Evolutionary conservation across 1,140 invertebrate genomes (phyloP).

Genomic region (Whitmania pigra): DNA sequence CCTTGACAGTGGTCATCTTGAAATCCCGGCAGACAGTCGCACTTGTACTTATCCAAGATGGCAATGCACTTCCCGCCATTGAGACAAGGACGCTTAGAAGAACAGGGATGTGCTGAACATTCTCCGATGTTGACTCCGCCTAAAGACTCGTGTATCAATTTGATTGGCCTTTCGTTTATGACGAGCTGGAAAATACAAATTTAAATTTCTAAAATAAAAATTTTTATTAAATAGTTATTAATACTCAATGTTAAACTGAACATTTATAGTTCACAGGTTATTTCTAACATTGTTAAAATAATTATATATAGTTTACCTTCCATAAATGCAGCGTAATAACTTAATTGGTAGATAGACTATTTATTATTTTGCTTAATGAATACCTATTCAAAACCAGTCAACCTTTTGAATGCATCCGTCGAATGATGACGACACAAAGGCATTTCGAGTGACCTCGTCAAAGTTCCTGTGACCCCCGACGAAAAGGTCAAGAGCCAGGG

Average conservation of each 20-base stretch:
- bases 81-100: conserved; percentile 57
- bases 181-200: conserved; percentile 48
- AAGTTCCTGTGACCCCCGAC: conserved; percentile 70
- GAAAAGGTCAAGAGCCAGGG: conserved; percentile 70
- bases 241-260: no score
- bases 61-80: conserved; percentile 64
- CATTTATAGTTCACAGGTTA: no score
- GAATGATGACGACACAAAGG: conserved; percentile 59
- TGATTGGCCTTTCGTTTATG: conserved; percentile 63
- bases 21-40: conserved; percentile 55
- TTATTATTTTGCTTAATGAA: no score
- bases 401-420: conserved; percentile 77
- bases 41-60: conserved; percentile 62
- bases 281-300: not conserved
- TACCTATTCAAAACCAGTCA: conserved; percentile 20
- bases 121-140: conserved; percentile 80
- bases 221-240: no score
- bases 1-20: conserved; percentile 46
- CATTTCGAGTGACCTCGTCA: conserved; percentile 59
- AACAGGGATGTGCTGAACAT: conserved; percentile 69
- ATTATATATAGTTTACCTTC: conserved; percentile 19
- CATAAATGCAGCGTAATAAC: not conserved
- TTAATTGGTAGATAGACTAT: no score
- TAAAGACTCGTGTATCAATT: conserved; percentile 69
- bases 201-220: no score